phyloP scores from a whole-genome alignment of 2,888 invertebrate species.

The Oxytorus armatus region DNA sequence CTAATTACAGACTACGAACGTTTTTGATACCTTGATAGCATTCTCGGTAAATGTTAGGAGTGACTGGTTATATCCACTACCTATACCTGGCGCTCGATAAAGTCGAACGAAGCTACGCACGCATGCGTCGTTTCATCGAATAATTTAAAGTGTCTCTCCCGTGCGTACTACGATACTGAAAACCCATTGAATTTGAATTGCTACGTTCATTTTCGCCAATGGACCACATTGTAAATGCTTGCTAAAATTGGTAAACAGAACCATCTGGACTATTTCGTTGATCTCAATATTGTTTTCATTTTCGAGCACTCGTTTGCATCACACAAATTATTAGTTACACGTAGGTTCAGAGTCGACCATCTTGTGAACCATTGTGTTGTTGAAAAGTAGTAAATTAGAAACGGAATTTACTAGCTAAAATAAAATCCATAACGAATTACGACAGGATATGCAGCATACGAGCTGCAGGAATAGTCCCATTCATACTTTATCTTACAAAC shows the following conservation, averaged over 20 bases:
- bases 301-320: not conserved
- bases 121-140: slow-evolving; percentile 43
- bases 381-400: no score
- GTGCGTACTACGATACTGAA: not conserved
- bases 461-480: no score
- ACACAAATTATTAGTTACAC: no score
- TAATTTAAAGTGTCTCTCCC: slow-evolving; percentile 34
- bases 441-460: no score
- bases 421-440: no score
- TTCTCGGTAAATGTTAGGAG: slow-evolving; percentile 53
- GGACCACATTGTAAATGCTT: not conserved
- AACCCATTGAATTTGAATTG: not conserved
- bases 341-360: no score
- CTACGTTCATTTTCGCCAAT: not conserved
- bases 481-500: no score
- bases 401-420: no score
- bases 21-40: slow-evolving; percentile 34
- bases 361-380: no score
- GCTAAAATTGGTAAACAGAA: not conserved
- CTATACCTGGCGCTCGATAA: slow-evolving; percentile 63
- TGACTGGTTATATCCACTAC: slow-evolving; percentile 49
- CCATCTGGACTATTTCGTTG: not conserved
- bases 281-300: not conserved
- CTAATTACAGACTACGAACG: slow-evolving; percentile 50
- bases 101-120: slow-evolving; percentile 21